Evolutionary conservation across 2,113 vertebrate genomes (phyloP).

Genomic region (Equus przewalskii): DNA sequence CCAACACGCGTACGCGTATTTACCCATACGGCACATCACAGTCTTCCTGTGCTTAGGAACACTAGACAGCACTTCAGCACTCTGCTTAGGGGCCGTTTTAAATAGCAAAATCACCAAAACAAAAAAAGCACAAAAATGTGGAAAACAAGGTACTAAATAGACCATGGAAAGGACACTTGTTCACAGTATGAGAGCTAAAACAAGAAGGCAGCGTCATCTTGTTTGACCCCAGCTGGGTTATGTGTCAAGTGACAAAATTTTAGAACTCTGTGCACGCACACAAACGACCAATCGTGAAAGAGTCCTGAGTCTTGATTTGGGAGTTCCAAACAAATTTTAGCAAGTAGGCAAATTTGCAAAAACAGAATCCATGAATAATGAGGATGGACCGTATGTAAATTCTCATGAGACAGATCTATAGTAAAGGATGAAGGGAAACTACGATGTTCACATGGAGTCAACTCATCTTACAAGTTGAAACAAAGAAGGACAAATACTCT

Average conservation of each 20-base stretch:
- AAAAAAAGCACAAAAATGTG: background rate
- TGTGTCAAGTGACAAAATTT: background rate
- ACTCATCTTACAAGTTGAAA: background rate
- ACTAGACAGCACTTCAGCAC: background rate
- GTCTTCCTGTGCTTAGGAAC: background rate
- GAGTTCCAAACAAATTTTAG: background rate
- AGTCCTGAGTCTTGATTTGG: background rate
- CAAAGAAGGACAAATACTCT: background rate
- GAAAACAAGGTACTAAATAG: background rate
- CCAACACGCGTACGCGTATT: background rate
- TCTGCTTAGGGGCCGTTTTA: background rate
- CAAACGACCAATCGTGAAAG: background rate
- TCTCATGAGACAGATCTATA: background rate
- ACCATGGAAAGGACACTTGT: background rate
- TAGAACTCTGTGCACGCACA: background rate
- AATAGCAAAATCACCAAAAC: background rate
- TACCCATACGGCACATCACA: background rate
- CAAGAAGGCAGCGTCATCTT: fast-evolving
- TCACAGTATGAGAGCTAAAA: background rate
- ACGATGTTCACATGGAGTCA: background rate
- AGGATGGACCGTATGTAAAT: background rate
- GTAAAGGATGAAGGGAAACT: background rate
- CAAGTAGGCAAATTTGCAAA: background rate
- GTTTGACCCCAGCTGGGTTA: background rate
- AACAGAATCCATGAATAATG: background rate